Percentiles rank a stretch among this genome's conserved stretches.
phyloP scores from a whole-genome alignment of 2,888 invertebrate genomes.

The Archips crataeganus region DNA sequence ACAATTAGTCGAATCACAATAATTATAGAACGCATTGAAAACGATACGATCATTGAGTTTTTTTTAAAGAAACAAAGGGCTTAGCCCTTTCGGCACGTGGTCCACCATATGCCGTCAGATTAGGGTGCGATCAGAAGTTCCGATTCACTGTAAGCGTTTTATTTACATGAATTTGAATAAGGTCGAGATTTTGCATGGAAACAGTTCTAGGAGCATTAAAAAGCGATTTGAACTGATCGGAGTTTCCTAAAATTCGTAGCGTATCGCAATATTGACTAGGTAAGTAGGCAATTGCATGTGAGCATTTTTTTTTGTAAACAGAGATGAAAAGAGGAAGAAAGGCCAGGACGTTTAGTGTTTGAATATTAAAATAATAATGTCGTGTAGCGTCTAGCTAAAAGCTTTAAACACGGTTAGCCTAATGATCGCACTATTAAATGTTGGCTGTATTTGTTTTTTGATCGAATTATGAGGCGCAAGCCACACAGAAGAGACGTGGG shows the following conservation, averaged over 20 bases:
- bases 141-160: slow-evolving; percentile 43
- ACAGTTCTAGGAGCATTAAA: slow-evolving; percentile 34
- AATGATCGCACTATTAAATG: too few relatives aligned
- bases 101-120: slow-evolving; percentile 67
- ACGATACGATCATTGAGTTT: slow-evolving; percentile 77
- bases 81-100: slow-evolving; percentile 78
- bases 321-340: too few relatives aligned
- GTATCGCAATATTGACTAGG: neutral
- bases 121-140: slow-evolving; percentile 57
- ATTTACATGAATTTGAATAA: slow-evolving; percentile 43
- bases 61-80: slow-evolving; percentile 71
- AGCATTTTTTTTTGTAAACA: neutral
- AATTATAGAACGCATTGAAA: slow-evolving; percentile 79
- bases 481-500: too few relatives aligned
- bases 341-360: too few relatives aligned
- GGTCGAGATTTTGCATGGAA: slow-evolving; percentile 39
- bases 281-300: neutral
- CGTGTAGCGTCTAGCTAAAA: too few relatives aligned
- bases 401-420: too few relatives aligned
- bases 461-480: too few relatives aligned
- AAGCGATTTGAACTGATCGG: slow-evolving; percentile 37
- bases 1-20: slow-evolving; percentile 82
- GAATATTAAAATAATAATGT: too few relatives aligned
- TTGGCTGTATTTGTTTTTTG: too few relatives aligned
- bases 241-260: slow-evolving; percentile 15